Conservation (phyloP, 2,888 invertebrate species). For the Abscondita cerata region DNA sequence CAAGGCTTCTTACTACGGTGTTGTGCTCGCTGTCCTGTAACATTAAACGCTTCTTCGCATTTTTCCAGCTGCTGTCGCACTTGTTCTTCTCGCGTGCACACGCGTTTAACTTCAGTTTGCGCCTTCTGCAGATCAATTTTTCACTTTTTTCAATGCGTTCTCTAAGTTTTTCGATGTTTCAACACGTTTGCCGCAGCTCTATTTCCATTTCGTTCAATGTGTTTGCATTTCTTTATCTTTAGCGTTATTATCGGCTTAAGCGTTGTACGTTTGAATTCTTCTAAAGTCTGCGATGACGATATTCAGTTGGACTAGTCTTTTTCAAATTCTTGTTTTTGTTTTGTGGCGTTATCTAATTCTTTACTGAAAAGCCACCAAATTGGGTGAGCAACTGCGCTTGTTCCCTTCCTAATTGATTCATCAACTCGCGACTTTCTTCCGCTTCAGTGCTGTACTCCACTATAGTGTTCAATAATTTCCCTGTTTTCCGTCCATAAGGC, state of each 20-base stretch:
- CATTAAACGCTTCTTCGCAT: slow-evolving; percentile 32
- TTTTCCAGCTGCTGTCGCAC: slow-evolving; percentile 28
- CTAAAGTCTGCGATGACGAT: slow-evolving; percentile 37
- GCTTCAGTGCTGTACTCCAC: not conserved
- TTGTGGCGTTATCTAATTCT: slow-evolving; percentile 9
- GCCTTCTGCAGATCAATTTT: slow-evolving; percentile 43
- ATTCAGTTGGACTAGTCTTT: slow-evolving; percentile 33
- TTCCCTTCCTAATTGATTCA: not conserved
- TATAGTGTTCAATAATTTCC: not conserved
- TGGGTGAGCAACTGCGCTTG: slow-evolving; percentile 3
- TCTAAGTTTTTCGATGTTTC: slow-evolving; percentile 34
- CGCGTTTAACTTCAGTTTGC: slow-evolving; percentile 40
- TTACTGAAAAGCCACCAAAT: not conserved
- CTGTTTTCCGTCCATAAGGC: slow-evolving; percentile 10
- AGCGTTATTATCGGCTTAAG: slow-evolving; percentile 42
- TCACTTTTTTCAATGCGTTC: slow-evolving; percentile 41
- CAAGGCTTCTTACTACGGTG: no score
- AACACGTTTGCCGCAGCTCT: slow-evolving; percentile 47
- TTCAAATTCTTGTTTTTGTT: slow-evolving; percentile 40
- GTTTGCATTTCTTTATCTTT: slow-evolving; percentile 50
- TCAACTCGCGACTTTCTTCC: not conserved
- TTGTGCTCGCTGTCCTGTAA: no score
- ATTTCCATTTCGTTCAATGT: slow-evolving; percentile 49
- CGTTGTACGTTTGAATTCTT: slow-evolving; percentile 42
- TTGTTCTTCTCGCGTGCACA: slow-evolving; percentile 39